Percentiles rank a stretch among this genome's conserved stretches.
These are phyloP conservation scores for Drosophila dunni DNA, from an alignment of 1,140 invertebrate species.

Conservation along the genomic window DNA sequence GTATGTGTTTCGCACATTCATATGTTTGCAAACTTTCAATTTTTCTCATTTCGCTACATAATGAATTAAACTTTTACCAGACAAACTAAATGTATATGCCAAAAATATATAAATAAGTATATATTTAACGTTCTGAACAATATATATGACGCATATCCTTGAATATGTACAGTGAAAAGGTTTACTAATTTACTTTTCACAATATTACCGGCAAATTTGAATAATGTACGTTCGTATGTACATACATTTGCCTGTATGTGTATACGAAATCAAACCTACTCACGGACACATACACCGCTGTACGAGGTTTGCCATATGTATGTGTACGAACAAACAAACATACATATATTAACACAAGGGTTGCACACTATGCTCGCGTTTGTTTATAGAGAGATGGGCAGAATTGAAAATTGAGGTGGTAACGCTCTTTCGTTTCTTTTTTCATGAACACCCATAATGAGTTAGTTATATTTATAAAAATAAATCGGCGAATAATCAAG, in stretches of 20 bases:
- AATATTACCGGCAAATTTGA: slow-evolving; percentile 23
- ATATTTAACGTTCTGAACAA: not conserved
- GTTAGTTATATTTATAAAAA: slow-evolving; percentile 11
- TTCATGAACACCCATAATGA: not conserved
- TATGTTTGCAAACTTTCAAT: slow-evolving; percentile 15
- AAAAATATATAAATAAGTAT: not conserved
- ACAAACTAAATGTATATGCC: not conserved
- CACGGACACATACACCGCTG: not conserved
- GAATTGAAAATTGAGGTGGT: slow-evolving; percentile 3
- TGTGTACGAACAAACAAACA: slow-evolving; percentile 7
- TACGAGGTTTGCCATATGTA: not conserved
- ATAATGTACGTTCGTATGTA: slow-evolving; percentile 13
- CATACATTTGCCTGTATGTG: not conserved
- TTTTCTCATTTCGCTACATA: not conserved
- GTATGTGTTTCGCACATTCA: slow-evolving; percentile 5
- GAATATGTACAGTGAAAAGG: not conserved
- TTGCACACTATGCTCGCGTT: slow-evolving; percentile 13
- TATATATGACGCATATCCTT: not conserved
- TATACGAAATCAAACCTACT: slow-evolving; percentile 10
- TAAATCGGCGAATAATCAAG: slow-evolving; percentile 4
- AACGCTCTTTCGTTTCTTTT: slow-evolving; percentile 1
- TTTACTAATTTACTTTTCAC: not conserved
- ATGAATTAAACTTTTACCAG: not conserved
- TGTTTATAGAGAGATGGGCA: slow-evolving; percentile 13
- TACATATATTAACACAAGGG: slow-evolving; percentile 12